Evolutionary conservation across 2,888 invertebrate species (phyloP), one percentile per base, ranked within the genome.

Genomic region (Ophion costatus): DNA sequence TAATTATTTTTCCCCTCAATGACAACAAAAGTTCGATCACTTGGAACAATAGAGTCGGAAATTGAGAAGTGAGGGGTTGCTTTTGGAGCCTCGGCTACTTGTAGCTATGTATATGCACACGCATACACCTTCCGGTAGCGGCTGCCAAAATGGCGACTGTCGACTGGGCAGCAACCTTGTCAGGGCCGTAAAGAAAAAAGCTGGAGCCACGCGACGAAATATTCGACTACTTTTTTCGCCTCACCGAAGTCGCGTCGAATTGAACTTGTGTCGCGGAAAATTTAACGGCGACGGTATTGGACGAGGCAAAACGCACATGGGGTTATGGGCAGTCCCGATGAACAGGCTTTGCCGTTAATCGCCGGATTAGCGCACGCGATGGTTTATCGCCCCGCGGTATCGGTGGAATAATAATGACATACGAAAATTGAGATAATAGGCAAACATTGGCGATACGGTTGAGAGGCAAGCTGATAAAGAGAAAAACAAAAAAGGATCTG

Each of bases 71-170:
- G 29, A 76, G 84, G 85, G 85, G 84, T 80, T 84, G 84, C 81
- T 69, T 69, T 74, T 84, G 71, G 78, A 83, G 82, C 85, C 82
- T 73, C 78, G 71, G 51, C 22, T 22, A 66, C 64, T 42, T n/a
- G 51, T 80, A 20, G 17, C 29, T 22, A 75, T 64, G 64, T 59
- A 11, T 51, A 45, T 29, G 2, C 51, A 82, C 77, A 78, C 69
- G 80, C 84, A 71, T 70, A 82, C 78, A 87, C 87, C 83, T 88
- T 87, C 85, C 91, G 91, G 90, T 90, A 89, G 90, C 90, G 91
- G 91, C 90, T 93, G 92, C 91, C 93, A 93, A 94, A 93, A 94
- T 94, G 93, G 93, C 93, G 93, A 91, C 91, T 90, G 89, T 91
- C 91, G 91, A 91, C 90, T 83, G 84, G 83, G 74, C 85, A 81